phyloP scores from a whole-genome alignment of 2,888 invertebrate genomes.

The Alloplasta piceator region DNA sequence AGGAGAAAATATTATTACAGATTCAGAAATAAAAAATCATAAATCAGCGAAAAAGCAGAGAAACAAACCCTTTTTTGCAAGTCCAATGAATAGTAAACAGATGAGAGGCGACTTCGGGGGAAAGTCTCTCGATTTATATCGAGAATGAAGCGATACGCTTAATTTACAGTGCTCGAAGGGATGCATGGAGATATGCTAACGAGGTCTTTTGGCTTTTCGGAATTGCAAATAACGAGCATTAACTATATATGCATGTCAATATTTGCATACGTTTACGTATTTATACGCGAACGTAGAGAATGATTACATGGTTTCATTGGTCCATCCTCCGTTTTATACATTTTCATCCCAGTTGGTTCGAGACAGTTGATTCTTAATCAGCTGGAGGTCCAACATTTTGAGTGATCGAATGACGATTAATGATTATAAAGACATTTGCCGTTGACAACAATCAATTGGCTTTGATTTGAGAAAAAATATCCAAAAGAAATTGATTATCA shows the following conservation, averaged over 20 bases:
- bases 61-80: not conserved
- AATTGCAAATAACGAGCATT: conserved; percentile 25
- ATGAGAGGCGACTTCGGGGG: not conserved
- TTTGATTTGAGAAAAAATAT: no score
- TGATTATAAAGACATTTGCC: no score
- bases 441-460: no score
- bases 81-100: conserved; percentile 48
- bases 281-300: not conserved
- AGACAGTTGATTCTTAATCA: no score
- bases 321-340: not conserved
- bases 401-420: no score
- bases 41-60: not conserved
- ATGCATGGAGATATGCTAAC: conserved; percentile 36
- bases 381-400: no score
- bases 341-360: no score
- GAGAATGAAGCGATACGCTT: conserved; percentile 2
- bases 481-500: no score
- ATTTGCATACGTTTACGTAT: no score
- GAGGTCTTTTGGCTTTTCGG: conserved; percentile 32
- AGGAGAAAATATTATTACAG: conserved; percentile 18
- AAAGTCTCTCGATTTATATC: conserved; percentile 7
- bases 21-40: not conserved
- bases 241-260: conserved; percentile 6
- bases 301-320: not conserved
- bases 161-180: conserved; percentile 35